phyloP scores from a whole-genome alignment of 2,113 vertebrate genomes.

The Hassar affinis region DNA sequence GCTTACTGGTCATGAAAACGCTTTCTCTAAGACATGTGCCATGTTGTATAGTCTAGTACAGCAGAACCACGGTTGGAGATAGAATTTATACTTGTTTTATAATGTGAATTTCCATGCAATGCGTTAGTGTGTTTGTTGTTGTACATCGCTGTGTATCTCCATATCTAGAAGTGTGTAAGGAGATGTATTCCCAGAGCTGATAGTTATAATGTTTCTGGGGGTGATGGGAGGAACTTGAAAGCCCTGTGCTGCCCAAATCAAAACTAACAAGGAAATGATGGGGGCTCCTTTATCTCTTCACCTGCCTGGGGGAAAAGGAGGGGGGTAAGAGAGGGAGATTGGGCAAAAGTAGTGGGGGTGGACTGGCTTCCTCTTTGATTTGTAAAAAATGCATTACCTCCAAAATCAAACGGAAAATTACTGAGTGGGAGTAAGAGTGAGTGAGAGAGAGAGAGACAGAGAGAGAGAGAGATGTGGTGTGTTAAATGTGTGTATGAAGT shows the following conservation, averaged over 20 bases:
- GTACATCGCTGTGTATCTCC: slow-evolving; percentile 63
- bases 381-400: slow-evolving; percentile 90
- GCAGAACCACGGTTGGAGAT: not conserved
- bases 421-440: slow-evolving; percentile 74
- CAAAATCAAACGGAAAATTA: slow-evolving; percentile 90
- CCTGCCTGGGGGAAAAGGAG: slow-evolving; percentile 76
- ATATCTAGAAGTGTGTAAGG: slow-evolving; percentile 65
- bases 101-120: slow-evolving; percentile 1
- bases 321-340: slow-evolving; percentile 65
- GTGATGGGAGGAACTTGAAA: slow-evolving; percentile 90
- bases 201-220: slow-evolving; percentile 97
- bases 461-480: slow-evolving; percentile 43
- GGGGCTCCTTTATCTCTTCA: slow-evolving; percentile 82
- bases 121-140: slow-evolving; percentile 59
- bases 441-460: slow-evolving; percentile 61
- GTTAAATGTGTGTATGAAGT: not conserved
- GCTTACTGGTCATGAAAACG: not conserved
- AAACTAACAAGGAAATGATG: slow-evolving; percentile 92
- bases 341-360: slow-evolving; percentile 63
- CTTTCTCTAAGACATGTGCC: not conserved
- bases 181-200: slow-evolving; percentile 86
- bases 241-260: slow-evolving; percentile 86
- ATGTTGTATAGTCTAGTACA: not conserved
- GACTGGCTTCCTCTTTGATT: slow-evolving; percentile 84
- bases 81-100: not conserved